These are phyloP conservation scores for Rhinichthys klamathensis DNA, from an alignment of 2,113 vertebrate species.

Conservation along the genomic window DNA sequence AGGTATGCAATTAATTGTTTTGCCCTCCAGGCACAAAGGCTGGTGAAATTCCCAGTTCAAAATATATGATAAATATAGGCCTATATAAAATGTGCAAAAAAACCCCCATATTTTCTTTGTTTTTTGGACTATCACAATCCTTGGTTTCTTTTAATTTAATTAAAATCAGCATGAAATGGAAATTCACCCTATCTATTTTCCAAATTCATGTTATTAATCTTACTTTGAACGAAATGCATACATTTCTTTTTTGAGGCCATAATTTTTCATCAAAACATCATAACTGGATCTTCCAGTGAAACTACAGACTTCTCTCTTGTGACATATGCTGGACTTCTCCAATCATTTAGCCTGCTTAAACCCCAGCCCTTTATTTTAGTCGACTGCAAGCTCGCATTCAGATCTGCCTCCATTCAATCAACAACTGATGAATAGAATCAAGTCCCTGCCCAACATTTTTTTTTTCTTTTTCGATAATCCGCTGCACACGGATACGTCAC, in stretches of 20 bases:
- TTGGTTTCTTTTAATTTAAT: background rate
- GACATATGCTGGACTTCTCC: background rate
- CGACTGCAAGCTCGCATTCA: background rate
- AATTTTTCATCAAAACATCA: no score
- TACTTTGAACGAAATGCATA: background rate
- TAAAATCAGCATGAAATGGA: background rate
- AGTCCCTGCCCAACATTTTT: background rate
- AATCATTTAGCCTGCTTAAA: background rate
- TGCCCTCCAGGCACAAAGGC: background rate
- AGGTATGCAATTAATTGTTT: background rate
- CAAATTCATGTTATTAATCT: background rate
- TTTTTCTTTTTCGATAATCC: background rate
- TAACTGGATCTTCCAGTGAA: background rate
- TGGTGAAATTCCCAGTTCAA: background rate
- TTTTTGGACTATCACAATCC: background rate
- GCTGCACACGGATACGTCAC: no score
- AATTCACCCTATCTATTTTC: background rate
- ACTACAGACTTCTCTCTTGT: background rate
- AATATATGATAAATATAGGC: background rate
- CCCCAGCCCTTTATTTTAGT: background rate
- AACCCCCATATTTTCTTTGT: no score
- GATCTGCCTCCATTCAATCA: background rate
- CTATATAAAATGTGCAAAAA: background rate
- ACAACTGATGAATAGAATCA: background rate
- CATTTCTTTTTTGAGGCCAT: background rate